Evolutionary conservation across 2,113 vertebrate species (phyloP), one percentile per base, ranked within the genome.

Genomic region (Lichenostomus cassidix): DNA sequence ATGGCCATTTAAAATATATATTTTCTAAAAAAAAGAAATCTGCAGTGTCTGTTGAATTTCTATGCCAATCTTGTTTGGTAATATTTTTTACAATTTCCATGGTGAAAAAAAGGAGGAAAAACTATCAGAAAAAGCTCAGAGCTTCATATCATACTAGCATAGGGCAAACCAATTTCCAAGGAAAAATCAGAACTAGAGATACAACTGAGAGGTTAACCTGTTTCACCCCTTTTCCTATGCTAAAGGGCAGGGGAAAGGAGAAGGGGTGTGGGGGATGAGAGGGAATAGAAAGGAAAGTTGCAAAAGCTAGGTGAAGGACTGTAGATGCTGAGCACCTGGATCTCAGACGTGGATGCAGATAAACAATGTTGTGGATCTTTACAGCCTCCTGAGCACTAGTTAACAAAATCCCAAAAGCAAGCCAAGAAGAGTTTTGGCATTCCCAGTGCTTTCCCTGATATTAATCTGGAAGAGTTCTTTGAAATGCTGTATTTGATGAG

Each of bases 321-420:
- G 15, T 11, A 13, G 4, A 15, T 2, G 2, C 11, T 1, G 3
- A 82, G 53, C 27, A 42, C 5, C 7, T 25, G 60, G 7, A 39
- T 46, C 42, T 86, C 62, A 70, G 31, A 14, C 20, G 14, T 5
- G 27, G 23, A 41, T 35, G 31, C 8, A 86, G 80, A 59, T 17
- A 41, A 76, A n/a, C 11, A 62, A 15, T 0, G 1, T 0, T 62
- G 25, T 31, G 23, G 13, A 9, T 47, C 53, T 67, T 47, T 28
- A 58, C 5, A 44, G 21, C 5, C 24, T 84, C 35, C 37, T 42
- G 56, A 87, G 27, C 9, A 11, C 3, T 37, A 28, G 39, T 23
- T 39, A 68, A 46, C 44, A 52, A 59, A 33, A 52, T 2, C 44
- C 59, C 28, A 39, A 65, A 33, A 52, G 27, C 3, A 50, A 89